These are phyloP conservation scores for Oreortyx pictus DNA, from an alignment of 2,797 vertebrate genomes.

Conservation along the genomic window DNA sequence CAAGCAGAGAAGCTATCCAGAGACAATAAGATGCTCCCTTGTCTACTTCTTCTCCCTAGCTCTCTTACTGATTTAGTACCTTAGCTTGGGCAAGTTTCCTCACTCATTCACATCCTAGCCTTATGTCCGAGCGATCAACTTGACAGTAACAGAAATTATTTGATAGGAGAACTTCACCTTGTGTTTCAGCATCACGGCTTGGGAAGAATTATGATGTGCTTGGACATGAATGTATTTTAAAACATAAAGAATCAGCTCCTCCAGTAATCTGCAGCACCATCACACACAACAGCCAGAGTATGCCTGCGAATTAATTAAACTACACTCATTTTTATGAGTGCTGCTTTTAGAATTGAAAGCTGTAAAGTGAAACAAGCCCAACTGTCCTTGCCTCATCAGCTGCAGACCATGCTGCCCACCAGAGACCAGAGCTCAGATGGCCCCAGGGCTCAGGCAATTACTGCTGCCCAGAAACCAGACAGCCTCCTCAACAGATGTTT, in stretches of 20 bases:
- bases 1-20: background rate
- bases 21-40: background rate
- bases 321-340: background rate
- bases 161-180: background rate
- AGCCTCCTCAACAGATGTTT: background rate
- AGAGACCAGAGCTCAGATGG: background rate
- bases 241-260: background rate
- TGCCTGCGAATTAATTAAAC: background rate
- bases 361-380: background rate
- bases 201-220: background rate
- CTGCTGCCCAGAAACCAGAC: background rate
- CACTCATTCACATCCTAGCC: background rate
- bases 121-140: background rate
- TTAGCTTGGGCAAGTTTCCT: background rate
- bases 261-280: background rate
- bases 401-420: background rate
- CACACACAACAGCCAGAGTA: background rate
- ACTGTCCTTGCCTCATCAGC: background rate
- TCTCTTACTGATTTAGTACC: background rate
- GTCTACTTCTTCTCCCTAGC: background rate
- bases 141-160: background rate
- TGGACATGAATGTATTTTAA: background rate
- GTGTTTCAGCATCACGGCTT: background rate
- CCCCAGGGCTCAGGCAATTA: background rate
- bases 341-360: slow-evolving; percentile 9